phyloP scores from a whole-genome alignment of 2,113 vertebrate species.

The Uropsilus gracilis region DNA sequence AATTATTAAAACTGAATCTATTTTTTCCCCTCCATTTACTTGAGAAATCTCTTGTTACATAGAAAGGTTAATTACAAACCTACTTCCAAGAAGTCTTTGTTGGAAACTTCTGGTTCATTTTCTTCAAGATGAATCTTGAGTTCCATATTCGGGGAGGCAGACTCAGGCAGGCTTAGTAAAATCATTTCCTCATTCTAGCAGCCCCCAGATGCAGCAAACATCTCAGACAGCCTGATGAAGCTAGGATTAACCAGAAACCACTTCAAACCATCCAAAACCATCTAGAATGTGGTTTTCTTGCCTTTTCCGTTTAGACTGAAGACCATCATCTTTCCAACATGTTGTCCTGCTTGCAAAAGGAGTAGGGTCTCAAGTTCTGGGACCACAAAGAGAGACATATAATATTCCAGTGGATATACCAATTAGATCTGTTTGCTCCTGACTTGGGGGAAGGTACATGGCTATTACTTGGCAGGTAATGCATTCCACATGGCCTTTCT shows the following conservation, averaged over 20 bases:
- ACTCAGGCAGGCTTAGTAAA: not conserved
- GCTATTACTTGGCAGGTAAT: not conserved
- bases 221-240: not conserved
- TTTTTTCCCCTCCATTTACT: not conserved
- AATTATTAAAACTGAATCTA: slow-evolving; percentile 39
- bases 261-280: not conserved
- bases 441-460: slow-evolving; percentile 6
- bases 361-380: slow-evolving; percentile 25
- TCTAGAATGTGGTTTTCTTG: not conserved
- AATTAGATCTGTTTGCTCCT: not conserved
- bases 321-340: slow-evolving; percentile 40
- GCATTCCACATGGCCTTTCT: slow-evolving; percentile 23
- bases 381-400: slow-evolving; percentile 8
- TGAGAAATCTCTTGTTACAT: slow-evolving; percentile 62
- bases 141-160: slow-evolving; percentile 39
- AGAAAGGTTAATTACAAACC: slow-evolving; percentile 57
- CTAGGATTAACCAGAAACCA: slow-evolving; percentile 33
- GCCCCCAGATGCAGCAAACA: not conserved
- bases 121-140: slow-evolving; percentile 2
- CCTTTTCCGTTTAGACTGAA: not conserved
- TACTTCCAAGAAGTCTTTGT: slow-evolving; percentile 36
- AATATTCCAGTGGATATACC: slow-evolving; percentile 6
- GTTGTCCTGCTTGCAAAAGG: not conserved
- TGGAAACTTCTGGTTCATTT: slow-evolving; percentile 58
- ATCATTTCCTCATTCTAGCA: not conserved